Evolutionary conservation across 2,113 vertebrate genomes (phyloP), one percentile per base, ranked within the genome.

Genomic region (Centropus bengalensis): DNA sequence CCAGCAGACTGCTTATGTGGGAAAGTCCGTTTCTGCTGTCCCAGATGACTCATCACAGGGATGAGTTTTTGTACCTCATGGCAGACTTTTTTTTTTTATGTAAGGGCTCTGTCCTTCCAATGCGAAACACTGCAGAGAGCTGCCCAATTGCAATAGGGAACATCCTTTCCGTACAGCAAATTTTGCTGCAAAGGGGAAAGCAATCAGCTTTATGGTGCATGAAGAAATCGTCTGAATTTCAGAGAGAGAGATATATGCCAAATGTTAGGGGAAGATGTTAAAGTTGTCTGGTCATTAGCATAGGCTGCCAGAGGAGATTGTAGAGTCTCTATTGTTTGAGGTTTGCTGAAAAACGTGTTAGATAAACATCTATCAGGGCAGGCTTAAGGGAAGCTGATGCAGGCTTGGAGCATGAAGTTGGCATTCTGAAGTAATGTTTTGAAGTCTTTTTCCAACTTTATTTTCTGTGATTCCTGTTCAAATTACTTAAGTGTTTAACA

Each of bases 21-120:
- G 71, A 90, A 93, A 94, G 94, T 95, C 94, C 42, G 0, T 94
- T 60, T 92, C 62, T 86, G 75, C 91, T 94, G 93, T 94, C 93
- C 91, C 89, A 89, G 91, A 96, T 97, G 96, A 96, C 93, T 97
- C 96, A 96, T 96, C 95, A 92, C 22, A 69, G 75, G 51, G 82
- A 91, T 74, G 94, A 95, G 78, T 92, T 92, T 94, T 94, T 82
- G 47, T 83, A 63, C 71, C 84, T 93, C 64, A 73, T 71, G 62
- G 68, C 84, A 83, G 71, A 71, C 20, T 52, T 27, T 42, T 38
- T 66, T 88, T 67, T 77, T 12, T 24, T 49, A 55, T 71, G 5
- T 64, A 84, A 85, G 54, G 67, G 19, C 42, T 91, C 45, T 82
- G 93, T 70, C 75, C 75, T 91, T 91, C 68, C 64, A 23, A 14